These are phyloP conservation scores for Pseudomyrmex pallidus DNA, from an alignment of 1,140 invertebrate genomes.

Conservation along the genomic window DNA sequence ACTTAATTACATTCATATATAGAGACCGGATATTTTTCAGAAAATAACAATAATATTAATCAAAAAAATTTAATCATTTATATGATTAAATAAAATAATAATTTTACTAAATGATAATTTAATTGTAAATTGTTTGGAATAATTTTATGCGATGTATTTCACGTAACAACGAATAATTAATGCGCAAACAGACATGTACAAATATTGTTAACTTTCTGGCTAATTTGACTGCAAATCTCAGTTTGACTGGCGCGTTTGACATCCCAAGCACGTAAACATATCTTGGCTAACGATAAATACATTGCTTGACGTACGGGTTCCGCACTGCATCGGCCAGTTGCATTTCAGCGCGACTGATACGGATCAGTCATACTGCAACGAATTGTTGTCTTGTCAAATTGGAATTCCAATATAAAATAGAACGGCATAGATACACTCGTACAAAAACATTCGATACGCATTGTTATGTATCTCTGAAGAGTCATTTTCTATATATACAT, in stretches of 20 bases:
- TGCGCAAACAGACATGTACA: too few relatives aligned
- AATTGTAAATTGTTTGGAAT: too few relatives aligned
- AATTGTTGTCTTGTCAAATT: slow-evolving; percentile 18
- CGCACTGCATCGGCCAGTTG: neutral
- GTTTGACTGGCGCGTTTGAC: neutral
- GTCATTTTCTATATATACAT: slow-evolving; percentile 30
- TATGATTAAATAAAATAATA: neutral
- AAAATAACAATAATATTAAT: too few relatives aligned
- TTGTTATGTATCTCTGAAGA: slow-evolving; percentile 18
- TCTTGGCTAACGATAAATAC: slow-evolving; percentile 13
- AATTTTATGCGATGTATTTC: neutral
- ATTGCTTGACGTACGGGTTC: neutral
- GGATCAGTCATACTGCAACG: slow-evolving; percentile 15
- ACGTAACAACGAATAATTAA: neutral
- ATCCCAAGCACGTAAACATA: neutral
- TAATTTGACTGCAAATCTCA: neutral
- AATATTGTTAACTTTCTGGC: too few relatives aligned
- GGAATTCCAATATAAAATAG: slow-evolving; percentile 53
- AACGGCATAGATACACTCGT: neutral
- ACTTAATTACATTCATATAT: too few relatives aligned
- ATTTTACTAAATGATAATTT: too few relatives aligned
- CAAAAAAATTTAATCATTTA: too few relatives aligned
- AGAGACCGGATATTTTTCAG: too few relatives aligned
- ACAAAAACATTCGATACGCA: neutral
- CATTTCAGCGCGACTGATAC: slow-evolving; percentile 6